Evolutionary conservation across 2,888 invertebrate species (phyloP).

Genomic region (Lasiommata megera): DNA sequence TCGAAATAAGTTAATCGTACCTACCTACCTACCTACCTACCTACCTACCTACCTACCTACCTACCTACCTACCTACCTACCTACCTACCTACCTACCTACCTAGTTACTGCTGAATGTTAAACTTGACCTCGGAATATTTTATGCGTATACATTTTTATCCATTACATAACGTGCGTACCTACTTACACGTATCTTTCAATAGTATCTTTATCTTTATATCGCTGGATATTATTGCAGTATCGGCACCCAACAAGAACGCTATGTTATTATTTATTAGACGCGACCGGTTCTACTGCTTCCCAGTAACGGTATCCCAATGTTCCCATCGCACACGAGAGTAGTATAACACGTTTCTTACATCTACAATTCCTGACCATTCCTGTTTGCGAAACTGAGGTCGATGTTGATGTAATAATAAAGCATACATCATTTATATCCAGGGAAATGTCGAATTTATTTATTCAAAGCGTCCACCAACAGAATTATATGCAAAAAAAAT

Average conservation of each 20-base stretch:
- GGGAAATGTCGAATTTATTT: not conserved
- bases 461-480: too few species aligned
- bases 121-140: conserved; percentile 29
- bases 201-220: conserved; percentile 20
- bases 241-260: conserved; percentile 4
- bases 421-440: not conserved
- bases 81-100: too few species aligned
- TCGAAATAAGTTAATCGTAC: conserved; percentile 5
- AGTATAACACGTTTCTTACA: conserved; percentile 6
- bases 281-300: conserved; percentile 12
- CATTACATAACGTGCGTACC: conserved; percentile 19
- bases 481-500: too few species aligned
- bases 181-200: conserved; percentile 12
- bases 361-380: conserved; percentile 9
- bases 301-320: conserved; percentile 20
- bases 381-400: conserved; percentile 7
- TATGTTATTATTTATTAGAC: conserved; percentile 9
- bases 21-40: not conserved
- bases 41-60: too few species aligned
- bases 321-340: conserved; percentile 11
- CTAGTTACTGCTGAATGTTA: conserved; percentile 12
- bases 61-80: too few species aligned
- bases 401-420: not conserved
- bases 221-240: conserved; percentile 14
- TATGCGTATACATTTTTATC: conserved; percentile 19